Evolutionary conservation across 2,888 invertebrate species (phyloP), one percentile per base, ranked within the genome.

Genomic region (Altica lythri): DNA sequence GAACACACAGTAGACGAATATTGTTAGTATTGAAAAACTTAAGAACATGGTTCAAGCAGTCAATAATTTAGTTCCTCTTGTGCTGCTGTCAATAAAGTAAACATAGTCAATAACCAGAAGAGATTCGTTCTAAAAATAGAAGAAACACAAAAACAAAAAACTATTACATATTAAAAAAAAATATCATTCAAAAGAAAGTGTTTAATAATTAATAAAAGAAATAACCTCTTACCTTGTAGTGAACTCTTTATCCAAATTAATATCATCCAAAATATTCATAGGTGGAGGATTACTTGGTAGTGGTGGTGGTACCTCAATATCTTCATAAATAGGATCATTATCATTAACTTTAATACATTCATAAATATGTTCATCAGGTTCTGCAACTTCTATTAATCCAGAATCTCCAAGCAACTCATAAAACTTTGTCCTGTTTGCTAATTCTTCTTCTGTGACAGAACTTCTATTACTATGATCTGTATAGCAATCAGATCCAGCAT

Each of bases 231-330:
- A 76, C 77, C 83, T 81, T 40, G 83, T 83, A 59, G 82, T 85
- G 54, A 79, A 80, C 69, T 89, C 87, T 71, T 87, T 86, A 47
- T 88, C 88, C 61, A 89, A 81, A 52, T 89, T 85, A 59, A 84
- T 74, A 40, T 86, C 81, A 62, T 85, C 83, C 29, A 76, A 56
- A 14, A 85, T 77, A n/a, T 81, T 80, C 58, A 82, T 79, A 0
- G 91, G 91, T 1, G 91, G 91, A 12, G 90, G 89, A 67, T 86
- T 88, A 0, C 86, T 74, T 1, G 91, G 91, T 65, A 92, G 74
- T 2, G 91, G 91, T 9, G 90, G 90, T 48, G 90, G 90, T 73
- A 86, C 82, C 66, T 87, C 87, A 60, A 88, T 88, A 75, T 88
- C 88, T 76, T 89, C 89, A 70, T 90, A 90, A 68, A 90, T 89